These are phyloP conservation scores for Spodoptera frugiperda DNA, from an alignment of 1,140 invertebrate species.

Conservation along the genomic window DNA sequence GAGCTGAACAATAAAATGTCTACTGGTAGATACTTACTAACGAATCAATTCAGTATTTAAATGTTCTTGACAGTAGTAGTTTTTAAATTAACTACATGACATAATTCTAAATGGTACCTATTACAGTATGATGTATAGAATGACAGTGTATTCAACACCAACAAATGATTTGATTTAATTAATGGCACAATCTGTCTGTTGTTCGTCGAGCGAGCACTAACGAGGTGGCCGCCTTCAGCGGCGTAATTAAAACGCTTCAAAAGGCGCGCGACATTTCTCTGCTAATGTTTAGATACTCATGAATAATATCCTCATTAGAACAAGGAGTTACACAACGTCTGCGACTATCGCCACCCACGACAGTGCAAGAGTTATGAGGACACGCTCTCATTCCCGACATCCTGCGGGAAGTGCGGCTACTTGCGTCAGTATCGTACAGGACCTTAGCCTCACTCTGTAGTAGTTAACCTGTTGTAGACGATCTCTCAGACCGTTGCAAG, in stretches of 20 bases:
- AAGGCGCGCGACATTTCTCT: constrained; percentile 57
- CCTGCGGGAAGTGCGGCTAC: constrained; percentile 80
- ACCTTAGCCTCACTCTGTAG: constrained; percentile 69
- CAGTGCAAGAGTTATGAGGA: constrained; percentile 76
- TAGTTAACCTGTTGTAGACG: constrained; percentile 64
- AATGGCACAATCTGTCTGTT: constrained; percentile 59
- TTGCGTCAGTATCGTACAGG: constrained; percentile 75
- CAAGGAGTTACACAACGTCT: constrained; percentile 67
- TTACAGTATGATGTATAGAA: constrained; percentile 22
- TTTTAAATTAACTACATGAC: neutral
- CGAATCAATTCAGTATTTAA: neutral
- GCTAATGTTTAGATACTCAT: constrained; percentile 61
- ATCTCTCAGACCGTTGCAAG: constrained; percentile 70
- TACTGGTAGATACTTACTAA: neutral
- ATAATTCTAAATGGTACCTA: neutral
- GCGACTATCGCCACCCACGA: constrained; percentile 76
- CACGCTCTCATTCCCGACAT: constrained; percentile 84
- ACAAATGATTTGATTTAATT: constrained; percentile 51
- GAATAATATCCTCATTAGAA: constrained; percentile 80
- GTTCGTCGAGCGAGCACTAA: constrained; percentile 56
- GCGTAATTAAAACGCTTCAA: constrained; percentile 64
- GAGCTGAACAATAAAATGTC: neutral
- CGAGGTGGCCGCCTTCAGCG: constrained; percentile 56
- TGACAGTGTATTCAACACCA: constrained; percentile 46
- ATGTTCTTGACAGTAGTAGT: neutral